These are phyloP conservation scores for Sylvietta virens DNA, from an alignment of 2,113 vertebrate genomes.

Conservation along the genomic window DNA sequence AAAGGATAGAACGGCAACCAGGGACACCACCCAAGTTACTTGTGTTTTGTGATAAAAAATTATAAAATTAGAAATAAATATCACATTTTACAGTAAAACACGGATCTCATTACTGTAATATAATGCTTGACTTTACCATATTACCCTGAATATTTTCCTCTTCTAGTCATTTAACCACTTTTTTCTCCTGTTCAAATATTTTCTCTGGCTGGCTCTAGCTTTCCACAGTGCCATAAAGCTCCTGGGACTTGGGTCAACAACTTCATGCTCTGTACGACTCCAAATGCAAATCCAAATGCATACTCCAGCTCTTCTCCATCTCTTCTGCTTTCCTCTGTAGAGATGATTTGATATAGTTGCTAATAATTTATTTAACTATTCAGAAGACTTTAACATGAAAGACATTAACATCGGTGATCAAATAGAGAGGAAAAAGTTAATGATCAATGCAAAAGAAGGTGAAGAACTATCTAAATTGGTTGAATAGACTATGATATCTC, in stretches of 20 bases:
- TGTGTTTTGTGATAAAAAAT: background rate
- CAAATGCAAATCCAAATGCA: too few relatives aligned
- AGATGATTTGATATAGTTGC: background rate
- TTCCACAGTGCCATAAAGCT: background rate
- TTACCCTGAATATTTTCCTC: background rate
- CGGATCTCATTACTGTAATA: background rate
- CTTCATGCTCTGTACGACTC: background rate
- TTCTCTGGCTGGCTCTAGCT: background rate
- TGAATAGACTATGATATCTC: background rate
- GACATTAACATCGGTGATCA: background rate
- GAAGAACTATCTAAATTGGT: background rate
- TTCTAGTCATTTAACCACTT: background rate
- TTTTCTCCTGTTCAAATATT: background rate
- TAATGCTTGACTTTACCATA: background rate
- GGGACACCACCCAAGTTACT: background rate
- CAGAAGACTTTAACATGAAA: background rate
- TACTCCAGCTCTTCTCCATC: background rate
- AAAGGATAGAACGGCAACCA: background rate
- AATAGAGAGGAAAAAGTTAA: background rate
- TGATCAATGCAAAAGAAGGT: background rate
- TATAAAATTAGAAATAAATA: background rate
- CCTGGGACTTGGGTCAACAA: background rate
- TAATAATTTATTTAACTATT: background rate
- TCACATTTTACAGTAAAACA: background rate
- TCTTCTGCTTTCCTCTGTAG: background rate